A percentile compares a stretch with the other conserved stretches of the same genome.
These are phyloP conservation scores for Hippoglossus stenolepis DNA, from an alignment of 2,113 vertebrate species.

Conservation along the genomic window DNA sequence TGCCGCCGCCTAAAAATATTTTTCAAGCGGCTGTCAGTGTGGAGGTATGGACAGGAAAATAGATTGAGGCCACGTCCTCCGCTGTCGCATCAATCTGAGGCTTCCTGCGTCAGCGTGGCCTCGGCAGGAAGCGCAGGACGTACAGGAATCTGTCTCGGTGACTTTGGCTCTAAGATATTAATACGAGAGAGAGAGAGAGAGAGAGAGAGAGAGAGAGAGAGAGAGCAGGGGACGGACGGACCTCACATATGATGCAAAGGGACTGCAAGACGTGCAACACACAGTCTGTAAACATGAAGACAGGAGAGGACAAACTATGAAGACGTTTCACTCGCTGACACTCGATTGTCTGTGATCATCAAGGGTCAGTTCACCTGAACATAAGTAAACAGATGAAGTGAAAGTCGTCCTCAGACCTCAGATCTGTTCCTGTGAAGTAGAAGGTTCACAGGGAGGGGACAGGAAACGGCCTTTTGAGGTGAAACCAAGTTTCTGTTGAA, in stretches of 20 bases:
- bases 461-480: too few relatives aligned
- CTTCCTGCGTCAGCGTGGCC: neutral
- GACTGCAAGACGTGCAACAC: constrained; percentile 26
- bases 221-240: constrained; percentile 2
- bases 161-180: constrained; percentile 30
- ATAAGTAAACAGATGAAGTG: too few relatives aligned
- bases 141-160: constrained; percentile 18
- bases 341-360: neutral
- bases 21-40: neutral
- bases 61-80: constrained; percentile 32
- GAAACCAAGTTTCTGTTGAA: too few relatives aligned
- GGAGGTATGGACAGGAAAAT: constrained; percentile 9
- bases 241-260: constrained; percentile 42
- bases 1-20: neutral
- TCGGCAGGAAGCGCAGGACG: constrained; percentile 32
- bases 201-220: neutral
- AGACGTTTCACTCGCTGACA: constrained; percentile 50
- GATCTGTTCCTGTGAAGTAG: too few relatives aligned
- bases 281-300: neutral
- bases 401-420: too few relatives aligned
- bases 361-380: too few relatives aligned
- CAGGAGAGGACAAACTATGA: neutral
- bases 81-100: constrained; percentile 5
- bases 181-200: neutral
- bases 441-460: too few relatives aligned